Evolutionary conservation across 2,113 vertebrate genomes (phyloP).

Genomic region (Nothoprocta pentlandii): DNA sequence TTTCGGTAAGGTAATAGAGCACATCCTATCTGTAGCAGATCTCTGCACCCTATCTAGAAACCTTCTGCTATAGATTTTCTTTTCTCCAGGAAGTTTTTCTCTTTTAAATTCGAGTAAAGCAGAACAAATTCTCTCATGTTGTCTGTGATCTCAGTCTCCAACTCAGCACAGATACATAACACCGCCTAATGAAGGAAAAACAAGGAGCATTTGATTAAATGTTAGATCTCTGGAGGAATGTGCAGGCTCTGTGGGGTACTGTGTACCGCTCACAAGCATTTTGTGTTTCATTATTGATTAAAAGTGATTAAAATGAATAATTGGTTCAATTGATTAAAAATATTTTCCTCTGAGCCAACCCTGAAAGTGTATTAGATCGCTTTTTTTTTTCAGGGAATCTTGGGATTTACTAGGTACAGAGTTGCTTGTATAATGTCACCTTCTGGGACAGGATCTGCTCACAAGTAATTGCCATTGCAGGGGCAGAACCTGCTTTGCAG

Average conservation of each 20-base stretch:
- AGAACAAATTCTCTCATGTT: slow-evolving; percentile 63
- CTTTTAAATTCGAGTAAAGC: slow-evolving; percentile 52
- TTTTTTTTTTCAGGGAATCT: neutral
- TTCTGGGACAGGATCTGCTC: neutral
- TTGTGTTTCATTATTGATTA: slow-evolving; percentile 56
- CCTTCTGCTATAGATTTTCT: neutral
- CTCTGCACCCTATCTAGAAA: slow-evolving; percentile 34
- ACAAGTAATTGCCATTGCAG: neutral
- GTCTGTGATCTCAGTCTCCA: slow-evolving; percentile 55
- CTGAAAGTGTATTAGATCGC: neutral
- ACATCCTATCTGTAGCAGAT: neutral
- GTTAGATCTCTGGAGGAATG: slow-evolving; percentile 56
- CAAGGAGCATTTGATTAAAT: slow-evolving; percentile 60
- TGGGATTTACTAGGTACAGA: neutral
- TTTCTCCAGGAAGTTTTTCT: neutral
- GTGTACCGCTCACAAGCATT: slow-evolving; percentile 14
- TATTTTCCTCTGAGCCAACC: neutral
- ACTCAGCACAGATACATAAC: slow-evolving; percentile 44
- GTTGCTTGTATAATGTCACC: neutral
- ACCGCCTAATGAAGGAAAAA: slow-evolving; percentile 51
- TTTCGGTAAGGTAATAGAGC: neutral
- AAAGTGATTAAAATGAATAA: slow-evolving; percentile 57
- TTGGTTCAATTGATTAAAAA: neutral
- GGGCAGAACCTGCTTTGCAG: neutral
- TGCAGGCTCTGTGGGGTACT: neutral